A percentile compares a stretch with the other conserved stretches of the same genome.
phyloP scores from a whole-genome alignment of 2,888 invertebrate species.

The Eledona agricola region DNA sequence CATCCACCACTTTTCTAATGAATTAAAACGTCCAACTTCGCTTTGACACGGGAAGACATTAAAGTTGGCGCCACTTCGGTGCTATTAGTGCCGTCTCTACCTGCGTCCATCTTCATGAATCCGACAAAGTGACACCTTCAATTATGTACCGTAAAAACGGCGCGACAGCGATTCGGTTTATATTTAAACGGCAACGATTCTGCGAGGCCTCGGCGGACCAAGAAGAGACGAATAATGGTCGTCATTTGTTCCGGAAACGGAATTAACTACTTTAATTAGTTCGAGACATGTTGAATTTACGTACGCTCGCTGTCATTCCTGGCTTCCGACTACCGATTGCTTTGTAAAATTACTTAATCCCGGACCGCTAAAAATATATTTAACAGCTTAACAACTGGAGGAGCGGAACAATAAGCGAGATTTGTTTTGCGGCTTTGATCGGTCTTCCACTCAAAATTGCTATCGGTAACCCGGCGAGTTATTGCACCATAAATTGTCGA shows the following conservation, averaged over 20 bases:
- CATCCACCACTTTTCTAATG: no score
- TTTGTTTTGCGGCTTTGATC: constrained; percentile 13
- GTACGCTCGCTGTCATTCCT: constrained; percentile 59
- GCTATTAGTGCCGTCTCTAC: constrained; percentile 15
- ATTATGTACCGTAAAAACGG: constrained; percentile 2
- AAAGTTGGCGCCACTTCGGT: constrained; percentile 14
- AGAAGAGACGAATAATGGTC: constrained; percentile 60
- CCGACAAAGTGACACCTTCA: constrained; percentile 8
- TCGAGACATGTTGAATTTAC: constrained; percentile 64
- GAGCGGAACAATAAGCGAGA: no score
- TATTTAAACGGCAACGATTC: constrained; percentile 41
- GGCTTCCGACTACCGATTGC: constrained; percentile 56
- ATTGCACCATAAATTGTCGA: constrained; percentile 42
- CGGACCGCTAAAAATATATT: constrained; percentile 55
- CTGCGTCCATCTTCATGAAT: constrained; percentile 5
- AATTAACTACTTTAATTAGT: constrained; percentile 65
- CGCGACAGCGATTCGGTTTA: background rate
- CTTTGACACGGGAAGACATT: background rate
- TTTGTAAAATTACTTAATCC: constrained; percentile 54
- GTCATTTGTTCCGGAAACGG: constrained; percentile 62
- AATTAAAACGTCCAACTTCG: constrained; percentile 6
- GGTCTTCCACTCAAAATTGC: background rate
- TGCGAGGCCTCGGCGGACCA: constrained; percentile 47
- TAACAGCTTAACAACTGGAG: no score
- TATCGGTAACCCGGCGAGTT: constrained; percentile 37